A percentile compares a stretch with the other conserved stretches of the same genome.
These are phyloP conservation scores for Reticulitermes lucifugus DNA, from an alignment of 2,888 invertebrate genomes.

Conservation along the genomic window DNA sequence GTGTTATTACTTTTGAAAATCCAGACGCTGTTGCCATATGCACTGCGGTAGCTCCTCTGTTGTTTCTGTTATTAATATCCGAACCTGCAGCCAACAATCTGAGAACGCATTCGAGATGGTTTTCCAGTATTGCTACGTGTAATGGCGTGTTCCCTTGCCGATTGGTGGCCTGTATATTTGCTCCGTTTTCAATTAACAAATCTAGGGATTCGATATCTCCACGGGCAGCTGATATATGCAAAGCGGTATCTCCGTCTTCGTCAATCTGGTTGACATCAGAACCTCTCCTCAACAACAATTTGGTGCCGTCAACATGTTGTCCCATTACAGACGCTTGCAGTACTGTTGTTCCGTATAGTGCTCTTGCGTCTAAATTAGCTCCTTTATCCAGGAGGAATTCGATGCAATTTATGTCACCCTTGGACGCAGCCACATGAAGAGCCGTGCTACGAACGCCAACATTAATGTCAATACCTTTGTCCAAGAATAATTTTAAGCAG, in stretches of 20 bases:
- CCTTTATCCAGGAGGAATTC: not conserved
- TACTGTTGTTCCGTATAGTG: not conserved
- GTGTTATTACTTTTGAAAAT: not conserved
- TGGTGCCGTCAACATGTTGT: not conserved
- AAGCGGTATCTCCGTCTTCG: not conserved
- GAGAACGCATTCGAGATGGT: not conserved
- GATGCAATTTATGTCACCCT: not conserved
- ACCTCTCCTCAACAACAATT: not conserved
- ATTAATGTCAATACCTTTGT: not conserved
- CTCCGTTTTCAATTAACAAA: not conserved
- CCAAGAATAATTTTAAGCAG: not conserved
- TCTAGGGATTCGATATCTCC: not conserved
- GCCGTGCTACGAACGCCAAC: not conserved
- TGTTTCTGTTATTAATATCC: not conserved
- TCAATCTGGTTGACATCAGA: not conserved
- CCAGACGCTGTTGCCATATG: slow-evolving; percentile 5
- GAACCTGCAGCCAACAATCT: not conserved
- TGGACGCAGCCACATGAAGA: not conserved
- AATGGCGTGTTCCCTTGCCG: not conserved
- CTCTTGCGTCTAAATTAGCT: not conserved
- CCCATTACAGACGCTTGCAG: slow-evolving; percentile 5
- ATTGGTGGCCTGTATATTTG: not conserved
- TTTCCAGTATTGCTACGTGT: not conserved
- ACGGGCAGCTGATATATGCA: slow-evolving; percentile 1
- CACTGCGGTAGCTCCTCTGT: not conserved